A percentile compares a stretch with the other conserved stretches of the same genome.
Evolutionary conservation across 2,888 invertebrate species (phyloP).

Genomic region (Timema podura): DNA sequence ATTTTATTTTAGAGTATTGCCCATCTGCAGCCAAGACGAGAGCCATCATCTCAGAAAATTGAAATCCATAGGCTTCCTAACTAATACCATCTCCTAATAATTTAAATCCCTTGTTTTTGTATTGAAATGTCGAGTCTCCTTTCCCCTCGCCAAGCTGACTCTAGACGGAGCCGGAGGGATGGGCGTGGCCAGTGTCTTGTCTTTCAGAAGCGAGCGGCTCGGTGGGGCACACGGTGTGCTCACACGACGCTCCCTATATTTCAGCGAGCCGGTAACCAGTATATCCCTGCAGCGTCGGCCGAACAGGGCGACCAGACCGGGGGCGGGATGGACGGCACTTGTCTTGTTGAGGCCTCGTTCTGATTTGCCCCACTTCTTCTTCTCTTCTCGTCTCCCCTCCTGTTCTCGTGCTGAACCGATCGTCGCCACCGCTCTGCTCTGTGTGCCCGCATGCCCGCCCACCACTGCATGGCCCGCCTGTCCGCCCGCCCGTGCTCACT

Average conservation of each 20-base stretch:
- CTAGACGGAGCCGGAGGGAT: too few relatives aligned
- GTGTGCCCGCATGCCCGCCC: conserved; percentile 27
- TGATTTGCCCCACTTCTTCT: conserved; percentile 47
- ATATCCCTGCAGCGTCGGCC: conserved; percentile 79
- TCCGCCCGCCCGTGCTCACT: conserved; percentile 32
- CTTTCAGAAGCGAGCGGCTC: too few relatives aligned
- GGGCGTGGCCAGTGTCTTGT: too few relatives aligned
- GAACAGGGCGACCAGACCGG: conserved; percentile 73
- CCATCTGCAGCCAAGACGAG: too few relatives aligned
- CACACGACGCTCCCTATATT: conserved; percentile 37
- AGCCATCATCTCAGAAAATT: too few relatives aligned
- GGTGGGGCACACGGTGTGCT: too few relatives aligned
- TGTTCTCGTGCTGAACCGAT: conserved; percentile 29
- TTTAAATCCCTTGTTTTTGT: too few relatives aligned
- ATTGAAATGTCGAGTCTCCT: too few relatives aligned
- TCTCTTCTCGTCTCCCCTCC: conserved; percentile 40
- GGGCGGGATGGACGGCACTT: conserved; percentile 79
- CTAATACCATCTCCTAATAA: too few relatives aligned
- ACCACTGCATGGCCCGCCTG: conserved; percentile 32
- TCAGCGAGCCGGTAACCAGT: conserved; percentile 81
- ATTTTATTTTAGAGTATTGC: too few relatives aligned
- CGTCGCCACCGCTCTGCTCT: conserved; percentile 31
- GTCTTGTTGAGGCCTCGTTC: conserved; percentile 81
- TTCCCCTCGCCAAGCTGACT: too few relatives aligned
- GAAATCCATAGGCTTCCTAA: too few relatives aligned